These are phyloP conservation scores for Gallinago undulata DNA, from an alignment of 2,113 vertebrate species.

Conservation along the genomic window DNA sequence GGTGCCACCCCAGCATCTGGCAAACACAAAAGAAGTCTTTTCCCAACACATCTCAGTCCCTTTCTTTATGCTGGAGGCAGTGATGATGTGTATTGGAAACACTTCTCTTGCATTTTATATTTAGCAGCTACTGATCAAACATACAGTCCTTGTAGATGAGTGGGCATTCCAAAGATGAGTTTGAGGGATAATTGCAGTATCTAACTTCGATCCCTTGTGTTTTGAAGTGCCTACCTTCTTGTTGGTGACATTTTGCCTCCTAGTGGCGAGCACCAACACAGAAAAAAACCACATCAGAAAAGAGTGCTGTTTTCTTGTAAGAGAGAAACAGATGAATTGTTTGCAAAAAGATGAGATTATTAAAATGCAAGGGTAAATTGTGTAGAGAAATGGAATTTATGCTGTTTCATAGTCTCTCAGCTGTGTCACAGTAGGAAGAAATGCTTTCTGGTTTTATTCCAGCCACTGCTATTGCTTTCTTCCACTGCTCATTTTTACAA, in stretches of 20 bases:
- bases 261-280: not conserved
- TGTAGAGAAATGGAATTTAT: not conserved
- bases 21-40: not conserved
- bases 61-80: not conserved
- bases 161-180: not conserved
- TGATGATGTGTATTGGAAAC: accelerated
- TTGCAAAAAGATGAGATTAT: not conserved
- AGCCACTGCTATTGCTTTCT: not conserved
- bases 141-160: not conserved
- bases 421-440: not conserved
- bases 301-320: not conserved
- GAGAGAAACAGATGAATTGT: not conserved
- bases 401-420: not conserved
- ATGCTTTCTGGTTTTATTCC: not conserved
- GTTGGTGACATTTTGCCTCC: not conserved
- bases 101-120: accelerated
- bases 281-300: not conserved
- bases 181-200: not conserved
- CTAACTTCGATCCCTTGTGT: not conserved
- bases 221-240: not conserved
- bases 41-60: accelerated
- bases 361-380: not conserved
- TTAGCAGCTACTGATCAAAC: not conserved
- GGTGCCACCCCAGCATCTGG: not conserved
- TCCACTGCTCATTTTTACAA: not conserved